A percentile compares a stretch with the other conserved stretches of the same genome.
phyloP scores from a whole-genome alignment of 2,797 vertebrate genomes.

The Sebastes goodei region DNA sequence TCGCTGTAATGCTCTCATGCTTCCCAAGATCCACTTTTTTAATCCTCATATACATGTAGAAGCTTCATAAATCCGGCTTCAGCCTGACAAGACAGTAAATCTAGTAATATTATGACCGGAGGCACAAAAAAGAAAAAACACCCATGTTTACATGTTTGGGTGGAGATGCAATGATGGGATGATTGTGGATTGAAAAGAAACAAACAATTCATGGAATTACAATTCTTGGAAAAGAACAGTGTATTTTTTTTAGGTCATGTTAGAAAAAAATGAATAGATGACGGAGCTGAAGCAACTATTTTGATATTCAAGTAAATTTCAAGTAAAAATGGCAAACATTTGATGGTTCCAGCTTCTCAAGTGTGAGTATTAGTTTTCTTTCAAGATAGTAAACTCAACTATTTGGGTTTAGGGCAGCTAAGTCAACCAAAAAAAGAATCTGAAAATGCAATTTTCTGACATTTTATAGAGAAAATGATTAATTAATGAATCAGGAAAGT shows the following conservation, averaged over 20 bases:
- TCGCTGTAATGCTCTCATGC: constrained; percentile 79
- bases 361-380: neutral
- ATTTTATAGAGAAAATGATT: neutral
- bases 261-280: neutral
- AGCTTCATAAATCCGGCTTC: constrained; percentile 79
- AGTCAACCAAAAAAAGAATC: neutral
- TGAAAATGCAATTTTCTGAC: neutral
- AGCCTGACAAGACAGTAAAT: constrained; percentile 69
- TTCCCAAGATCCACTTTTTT: constrained; percentile 78
- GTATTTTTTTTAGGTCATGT: constrained; percentile 1
- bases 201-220: constrained; percentile 20
- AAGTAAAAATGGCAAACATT: neutral
- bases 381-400: neutral
- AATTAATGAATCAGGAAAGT: neutral
- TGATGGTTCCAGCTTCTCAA: neutral
- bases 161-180: constrained; percentile 17
- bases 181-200: constrained; percentile 20
- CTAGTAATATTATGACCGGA: constrained; percentile 57
- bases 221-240: constrained; percentile 36
- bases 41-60: constrained; percentile 80
- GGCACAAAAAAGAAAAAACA: neutral
- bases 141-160: constrained; percentile 43
- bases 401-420: neutral
- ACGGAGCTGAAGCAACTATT: neutral
- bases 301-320: neutral